Evolutionary conservation across 2,113 vertebrate species (phyloP), one percentile per base, ranked within the genome.

Genomic region (Grallaria varia): DNA sequence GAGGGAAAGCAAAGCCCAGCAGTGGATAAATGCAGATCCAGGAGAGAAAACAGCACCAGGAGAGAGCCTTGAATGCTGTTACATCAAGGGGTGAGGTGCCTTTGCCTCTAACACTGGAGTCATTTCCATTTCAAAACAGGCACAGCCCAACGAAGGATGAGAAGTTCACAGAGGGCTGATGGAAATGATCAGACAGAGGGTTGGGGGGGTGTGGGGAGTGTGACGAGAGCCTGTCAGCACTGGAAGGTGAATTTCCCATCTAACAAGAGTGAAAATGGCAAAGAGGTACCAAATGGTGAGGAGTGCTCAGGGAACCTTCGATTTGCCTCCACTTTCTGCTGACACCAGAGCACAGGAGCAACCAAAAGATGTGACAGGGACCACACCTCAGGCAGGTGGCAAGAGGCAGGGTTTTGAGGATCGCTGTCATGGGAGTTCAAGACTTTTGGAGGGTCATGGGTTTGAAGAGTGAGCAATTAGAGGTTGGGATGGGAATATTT

Each of bases 71-170:
- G 89, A 89, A 37, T 72, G 6, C 24, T 59, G 33, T 52, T 94
- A n/a, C 74, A 56, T 75, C 60, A 72, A 78, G 89, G 52, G 87
- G 40, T 22, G 47, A 62, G 1, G 73, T 47, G 94, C 37, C 75
- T 94, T 88, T 84, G 91, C 89, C 89, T 94, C 44, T 35, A 92
- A 68, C 0, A 0, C 47, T 72, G 64, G 25, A 27, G 68, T 84
- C 73, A 92, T 96, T 97, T 84, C 93, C 93, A 82, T 78, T 86
- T 95, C 91, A 63, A 75, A 88, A 78, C 63, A 74, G 56, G 49
- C 59, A 58, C 55, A 63, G 73, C 64, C 68, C n/a, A n/a, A n/a
- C n/a, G 83, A 91, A 77, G 50, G 59, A 25, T 7, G 8, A 71
- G 9, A 81, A 67, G 56, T 92, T 95, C 91, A 31, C 12, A 72